phyloP scores from a whole-genome alignment of 2,888 invertebrate genomes.

The Leucozona laternaria region DNA sequence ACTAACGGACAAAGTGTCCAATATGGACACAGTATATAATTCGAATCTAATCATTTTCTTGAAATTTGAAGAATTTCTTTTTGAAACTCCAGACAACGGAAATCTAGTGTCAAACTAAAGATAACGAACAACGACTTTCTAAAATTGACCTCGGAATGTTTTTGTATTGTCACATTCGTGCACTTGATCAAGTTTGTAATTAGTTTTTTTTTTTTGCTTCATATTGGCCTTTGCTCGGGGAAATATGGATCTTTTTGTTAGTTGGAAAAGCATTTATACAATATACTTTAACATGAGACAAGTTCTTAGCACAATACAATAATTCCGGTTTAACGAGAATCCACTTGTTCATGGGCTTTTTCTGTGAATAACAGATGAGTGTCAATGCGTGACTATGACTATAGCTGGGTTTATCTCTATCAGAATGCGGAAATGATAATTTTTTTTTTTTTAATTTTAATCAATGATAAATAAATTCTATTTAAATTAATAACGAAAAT shows the following conservation, averaged over 20 bases:
- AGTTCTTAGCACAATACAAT: constrained; percentile 3
- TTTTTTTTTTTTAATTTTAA: no score
- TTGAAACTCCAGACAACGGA: not conserved
- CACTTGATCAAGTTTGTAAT: constrained; percentile 13
- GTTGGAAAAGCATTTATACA: not conserved
- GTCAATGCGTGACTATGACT: constrained; percentile 19
- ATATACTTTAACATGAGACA: not conserved
- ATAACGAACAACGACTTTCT: not conserved
- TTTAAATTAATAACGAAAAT: not conserved
- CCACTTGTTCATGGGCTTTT: constrained; percentile 22
- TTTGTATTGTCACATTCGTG: not conserved
- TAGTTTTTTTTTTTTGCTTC: not conserved
- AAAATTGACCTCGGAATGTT: not conserved
- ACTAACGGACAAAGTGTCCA: no score
- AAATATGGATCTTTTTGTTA: constrained; percentile 12
- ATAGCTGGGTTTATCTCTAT: not conserved
- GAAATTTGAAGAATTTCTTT: not conserved
- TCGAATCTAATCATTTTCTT: no score
- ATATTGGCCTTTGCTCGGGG: constrained; percentile 19
- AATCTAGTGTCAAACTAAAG: not conserved
- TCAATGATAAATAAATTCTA: constrained; percentile 6
- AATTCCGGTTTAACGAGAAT: constrained; percentile 42
- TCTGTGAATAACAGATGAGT: constrained; percentile 27
- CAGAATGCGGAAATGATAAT: constrained; percentile 22
- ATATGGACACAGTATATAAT: no score